Evolutionary conservation across 2,888 invertebrate genomes (phyloP).

Genomic region (Rotaria socialis): DNA sequence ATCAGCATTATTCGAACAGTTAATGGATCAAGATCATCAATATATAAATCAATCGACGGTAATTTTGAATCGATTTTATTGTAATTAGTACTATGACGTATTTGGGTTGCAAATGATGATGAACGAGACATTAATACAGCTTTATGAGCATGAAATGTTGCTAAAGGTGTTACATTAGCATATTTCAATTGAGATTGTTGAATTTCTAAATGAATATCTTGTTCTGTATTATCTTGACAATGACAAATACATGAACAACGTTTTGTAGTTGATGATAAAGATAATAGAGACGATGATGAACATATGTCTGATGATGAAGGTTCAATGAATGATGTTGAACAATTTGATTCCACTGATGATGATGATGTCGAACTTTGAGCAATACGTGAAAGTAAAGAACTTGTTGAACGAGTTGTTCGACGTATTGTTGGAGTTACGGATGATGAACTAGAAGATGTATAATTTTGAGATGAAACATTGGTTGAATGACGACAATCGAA

Average conservation of each 20-base stretch:
- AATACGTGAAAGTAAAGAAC: background rate
- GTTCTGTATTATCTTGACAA: background rate
- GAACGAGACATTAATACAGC: conserved; percentile 21
- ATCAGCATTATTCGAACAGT: background rate
- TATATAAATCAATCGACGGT: conserved; percentile 15
- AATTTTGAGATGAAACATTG: background rate
- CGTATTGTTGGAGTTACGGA: background rate
- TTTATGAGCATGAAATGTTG: conserved; percentile 30
- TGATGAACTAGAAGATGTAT: background rate
- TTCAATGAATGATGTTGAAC: background rate
- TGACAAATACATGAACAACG: conserved; percentile 18
- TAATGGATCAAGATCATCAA: conserved; percentile 5
- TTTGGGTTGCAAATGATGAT: background rate
- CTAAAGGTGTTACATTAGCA: background rate
- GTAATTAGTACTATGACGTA: background rate
- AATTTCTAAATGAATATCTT: conserved; percentile 11
- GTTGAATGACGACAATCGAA: background rate
- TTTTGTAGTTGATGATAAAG: background rate
- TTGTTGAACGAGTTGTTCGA: conserved; percentile 6
- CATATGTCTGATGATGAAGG: background rate
- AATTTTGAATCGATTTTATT: conserved; percentile 13
- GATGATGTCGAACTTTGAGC: conserved; percentile 36
- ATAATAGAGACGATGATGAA: conserved; percentile 12
- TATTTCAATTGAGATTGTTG: background rate
- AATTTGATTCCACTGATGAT: background rate